Conservation (phyloP, 92 coral and sea anemone genomes). For the Palythoa grandiflora region DNA sequence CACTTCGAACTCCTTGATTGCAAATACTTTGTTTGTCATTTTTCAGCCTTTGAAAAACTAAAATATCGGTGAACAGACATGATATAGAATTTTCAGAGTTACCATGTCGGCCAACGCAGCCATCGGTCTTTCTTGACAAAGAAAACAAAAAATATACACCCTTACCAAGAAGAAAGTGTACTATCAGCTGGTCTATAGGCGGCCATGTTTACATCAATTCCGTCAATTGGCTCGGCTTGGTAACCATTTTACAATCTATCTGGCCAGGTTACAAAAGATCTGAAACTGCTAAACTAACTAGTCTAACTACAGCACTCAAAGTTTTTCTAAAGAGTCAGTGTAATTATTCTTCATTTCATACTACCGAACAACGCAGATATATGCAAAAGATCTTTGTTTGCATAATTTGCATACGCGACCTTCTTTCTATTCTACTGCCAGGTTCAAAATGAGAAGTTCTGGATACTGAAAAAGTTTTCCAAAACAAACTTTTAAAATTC, state of each 20-base stretch:
- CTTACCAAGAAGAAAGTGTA: neutral
- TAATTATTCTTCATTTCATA: no score
- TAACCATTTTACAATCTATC: neutral
- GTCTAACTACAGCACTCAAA: no score
- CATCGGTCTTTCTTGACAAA: neutral
- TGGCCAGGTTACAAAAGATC: neutral
- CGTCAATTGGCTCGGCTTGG: neutral
- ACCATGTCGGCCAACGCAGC: neutral
- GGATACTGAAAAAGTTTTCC: no score
- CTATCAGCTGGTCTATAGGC: slow-evolving; percentile 41
- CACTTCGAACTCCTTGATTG: slow-evolving; percentile 85
- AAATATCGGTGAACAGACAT: neutral
- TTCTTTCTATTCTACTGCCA: no score
- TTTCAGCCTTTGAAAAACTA: slow-evolving; percentile 17
- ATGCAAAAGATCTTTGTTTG: no score
- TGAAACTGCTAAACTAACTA: no score
- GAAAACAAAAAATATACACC: slow-evolving; percentile 4
- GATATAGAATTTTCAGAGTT: neutral
- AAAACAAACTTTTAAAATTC: no score
- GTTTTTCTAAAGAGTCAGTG: no score
- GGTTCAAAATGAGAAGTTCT: no score
- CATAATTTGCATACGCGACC: no score
- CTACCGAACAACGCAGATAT: no score
- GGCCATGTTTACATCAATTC: slow-evolving; percentile 43
- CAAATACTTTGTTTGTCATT: slow-evolving; percentile 83